Base-by-base conservation (phyloP, 1,140 invertebrate genomes). In the Vanessa atalanta region DNA sequence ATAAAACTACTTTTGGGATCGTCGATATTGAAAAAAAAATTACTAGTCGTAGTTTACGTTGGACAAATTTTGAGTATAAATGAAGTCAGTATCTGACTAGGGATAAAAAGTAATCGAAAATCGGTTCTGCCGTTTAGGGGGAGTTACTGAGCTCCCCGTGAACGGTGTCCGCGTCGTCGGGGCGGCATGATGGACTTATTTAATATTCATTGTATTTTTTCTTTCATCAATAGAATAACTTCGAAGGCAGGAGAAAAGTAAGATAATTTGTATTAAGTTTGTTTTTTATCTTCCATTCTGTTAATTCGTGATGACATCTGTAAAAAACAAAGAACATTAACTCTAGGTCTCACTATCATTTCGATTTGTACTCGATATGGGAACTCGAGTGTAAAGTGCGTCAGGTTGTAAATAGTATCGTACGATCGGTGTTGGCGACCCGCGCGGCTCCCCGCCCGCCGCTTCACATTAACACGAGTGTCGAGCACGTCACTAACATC, bases 401-500 rank as follows among this genome's bases (percentile, higher is more conserved):
- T 23, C 47, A 12, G 14, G 23, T 69, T 60, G 31, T 60, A 60
- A 11, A 55, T 61, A 37, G 14, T n/a, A 11, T 63, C 57, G 26
- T 61, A 20, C 8, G 1, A 16, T 13, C 2, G 13, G 43, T 14
- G 64, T 23, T 43, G 14, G 12, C 43, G 16, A 73, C 43, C n/a
- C 37, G 15, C 51, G 51, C 23, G 37, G 53, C 20, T 3, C 6
- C n/a, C n/a, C 73, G 71, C 75, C 31, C 48, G 64, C 73, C 72
- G 79, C 81, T 83, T 82, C 71, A 53, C 72, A 64, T 72, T 80
- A 75, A 82, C 76, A 65, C 51, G 71, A 77, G 76, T 72, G 77
- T 78, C 70, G 12, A 71, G 83, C 82, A 83, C 81, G 79, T 82
- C 61, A 88, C 83, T 87, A 87, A 85, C 82, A 73, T 68, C 76